These are phyloP conservation scores for Trachemys scripta DNA, from an alignment of 2,113 vertebrate species.

Conservation along the genomic window DNA sequence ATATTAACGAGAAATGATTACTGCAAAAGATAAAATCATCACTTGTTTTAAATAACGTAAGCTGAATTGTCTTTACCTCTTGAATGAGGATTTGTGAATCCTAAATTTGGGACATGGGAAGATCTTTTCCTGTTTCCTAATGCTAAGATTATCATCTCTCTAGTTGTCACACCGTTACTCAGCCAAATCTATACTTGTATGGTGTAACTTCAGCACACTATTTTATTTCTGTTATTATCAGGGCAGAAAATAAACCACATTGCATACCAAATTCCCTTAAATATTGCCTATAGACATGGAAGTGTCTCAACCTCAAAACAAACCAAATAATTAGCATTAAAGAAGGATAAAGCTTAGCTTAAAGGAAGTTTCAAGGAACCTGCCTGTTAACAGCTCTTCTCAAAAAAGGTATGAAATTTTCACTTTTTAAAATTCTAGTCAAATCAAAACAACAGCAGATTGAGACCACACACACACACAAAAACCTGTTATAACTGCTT, in stretches of 20 bases:
- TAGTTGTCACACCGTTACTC: slow-evolving; percentile 36
- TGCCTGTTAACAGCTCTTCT: slow-evolving; percentile 6
- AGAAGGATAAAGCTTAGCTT: background rate
- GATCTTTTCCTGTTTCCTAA: slow-evolving; percentile 19
- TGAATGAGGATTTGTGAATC: background rate
- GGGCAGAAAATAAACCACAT: slow-evolving; percentile 19
- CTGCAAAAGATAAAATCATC: slow-evolving; percentile 20
- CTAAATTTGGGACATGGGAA: slow-evolving; percentile 26
- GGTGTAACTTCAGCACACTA: slow-evolving; percentile 6
- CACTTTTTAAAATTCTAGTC: slow-evolving; percentile 38
- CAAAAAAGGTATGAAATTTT: slow-evolving; percentile 25
- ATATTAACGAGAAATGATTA: slow-evolving; percentile 22
- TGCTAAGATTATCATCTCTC: slow-evolving; percentile 46
- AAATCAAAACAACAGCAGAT: slow-evolving; percentile 42
- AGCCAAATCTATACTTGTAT: slow-evolving; percentile 22
- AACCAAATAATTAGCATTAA: background rate
- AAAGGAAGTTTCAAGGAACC: background rate
- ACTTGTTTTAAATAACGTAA: background rate
- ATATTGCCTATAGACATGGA: background rate
- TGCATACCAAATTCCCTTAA: background rate
- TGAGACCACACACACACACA: slow-evolving; percentile 29
- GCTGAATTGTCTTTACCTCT: background rate
- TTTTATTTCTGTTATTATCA: slow-evolving; percentile 11
- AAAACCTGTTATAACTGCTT: slow-evolving; percentile 22
- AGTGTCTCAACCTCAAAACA: slow-evolving; percentile 10